Percentiles rank a stretch among this genome's conserved stretches.
Conservation (phyloP, 1,140 invertebrate species). For the Homalodisca vitripennis region DNA sequence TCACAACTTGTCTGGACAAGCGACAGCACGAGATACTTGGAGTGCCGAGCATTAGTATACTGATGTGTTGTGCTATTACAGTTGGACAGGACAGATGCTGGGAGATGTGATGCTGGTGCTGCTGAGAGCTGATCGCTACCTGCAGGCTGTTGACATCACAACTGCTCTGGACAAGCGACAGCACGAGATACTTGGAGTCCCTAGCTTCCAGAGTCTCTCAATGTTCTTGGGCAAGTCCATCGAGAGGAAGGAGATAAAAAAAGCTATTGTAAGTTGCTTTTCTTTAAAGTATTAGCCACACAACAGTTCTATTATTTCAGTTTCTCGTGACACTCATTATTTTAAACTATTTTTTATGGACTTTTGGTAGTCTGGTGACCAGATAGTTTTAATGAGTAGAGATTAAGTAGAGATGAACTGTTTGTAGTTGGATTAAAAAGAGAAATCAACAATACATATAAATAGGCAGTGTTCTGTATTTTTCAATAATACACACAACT, state of each 20-base stretch:
- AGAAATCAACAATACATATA: background rate
- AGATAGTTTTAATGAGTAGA: too few relatives aligned
- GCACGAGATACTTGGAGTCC: conserved; percentile 55
- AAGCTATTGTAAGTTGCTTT: conserved; percentile 49
- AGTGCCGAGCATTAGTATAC: conserved; percentile 49
- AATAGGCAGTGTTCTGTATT: background rate
- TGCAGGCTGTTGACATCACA: conserved; percentile 53
- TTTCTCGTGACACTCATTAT: background rate
- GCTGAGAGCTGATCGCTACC: conserved; percentile 50
- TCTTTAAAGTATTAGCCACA: background rate
- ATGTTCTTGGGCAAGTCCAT: conserved; percentile 53
- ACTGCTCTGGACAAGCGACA: conserved; percentile 53
- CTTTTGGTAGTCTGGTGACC: too few relatives aligned
- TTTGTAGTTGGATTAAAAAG: background rate
- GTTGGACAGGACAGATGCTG: conserved; percentile 58
- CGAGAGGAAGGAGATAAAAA: conserved; percentile 50
- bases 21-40: conserved; percentile 54
- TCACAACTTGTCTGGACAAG: conserved; percentile 55
- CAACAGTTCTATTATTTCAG: background rate
- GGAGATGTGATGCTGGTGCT: conserved; percentile 55
- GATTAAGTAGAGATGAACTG: too few relatives aligned
- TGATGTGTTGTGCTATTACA: too few relatives aligned
- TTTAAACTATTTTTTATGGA: too few relatives aligned
- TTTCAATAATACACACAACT: too few relatives aligned
- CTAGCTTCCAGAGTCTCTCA: conserved; percentile 49